Percentiles rank a stretch among this genome's conserved stretches.
These are phyloP conservation scores for Euwallacea fornicatus DNA, from an alignment of 1,140 invertebrate species.

Conservation along the genomic window DNA sequence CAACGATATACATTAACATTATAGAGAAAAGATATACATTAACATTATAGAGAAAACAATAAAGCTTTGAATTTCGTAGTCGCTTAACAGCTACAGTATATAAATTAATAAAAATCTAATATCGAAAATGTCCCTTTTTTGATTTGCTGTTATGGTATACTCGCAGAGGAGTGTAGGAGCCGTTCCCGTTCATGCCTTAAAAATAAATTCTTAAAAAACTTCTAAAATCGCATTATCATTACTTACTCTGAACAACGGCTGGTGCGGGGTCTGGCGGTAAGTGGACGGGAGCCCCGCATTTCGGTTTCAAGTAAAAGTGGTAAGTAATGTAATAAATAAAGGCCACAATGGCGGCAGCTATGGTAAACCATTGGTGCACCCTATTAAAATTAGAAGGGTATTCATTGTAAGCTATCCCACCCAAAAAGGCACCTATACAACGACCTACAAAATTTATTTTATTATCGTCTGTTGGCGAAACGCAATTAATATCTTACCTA, in stretches of 20 bases:
- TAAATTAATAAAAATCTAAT: constrained; percentile 53
- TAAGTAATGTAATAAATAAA: constrained; percentile 69
- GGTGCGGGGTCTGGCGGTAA: constrained; percentile 46
- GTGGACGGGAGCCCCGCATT: constrained; percentile 63
- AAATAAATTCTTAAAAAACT: constrained; percentile 40
- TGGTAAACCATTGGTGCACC: constrained; percentile 57
- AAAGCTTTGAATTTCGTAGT: constrained; percentile 10
- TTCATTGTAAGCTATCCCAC: constrained; percentile 48
- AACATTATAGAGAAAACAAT: constrained; percentile 5
- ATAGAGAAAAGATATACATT: background rate
- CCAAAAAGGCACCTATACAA: constrained; percentile 53
- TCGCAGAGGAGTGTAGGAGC: constrained; percentile 73
- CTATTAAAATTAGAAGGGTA: constrained; percentile 44
- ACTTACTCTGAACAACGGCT: constrained; percentile 47
- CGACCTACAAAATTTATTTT: constrained; percentile 36
- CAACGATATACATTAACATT: too few species aligned
- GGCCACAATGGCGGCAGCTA: constrained; percentile 63
- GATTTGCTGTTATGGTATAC: constrained; percentile 77
- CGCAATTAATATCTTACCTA: constrained; percentile 58
- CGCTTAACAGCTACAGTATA: background rate
- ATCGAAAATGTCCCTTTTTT: constrained; percentile 76
- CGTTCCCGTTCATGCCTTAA: constrained; percentile 68
- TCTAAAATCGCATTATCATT: too few species aligned
- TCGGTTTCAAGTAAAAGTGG: constrained; percentile 69
- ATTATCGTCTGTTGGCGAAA: background rate